These are phyloP conservation scores for Alectoris magna DNA, from an alignment of 2,797 vertebrate species.

Conservation along the genomic window DNA sequence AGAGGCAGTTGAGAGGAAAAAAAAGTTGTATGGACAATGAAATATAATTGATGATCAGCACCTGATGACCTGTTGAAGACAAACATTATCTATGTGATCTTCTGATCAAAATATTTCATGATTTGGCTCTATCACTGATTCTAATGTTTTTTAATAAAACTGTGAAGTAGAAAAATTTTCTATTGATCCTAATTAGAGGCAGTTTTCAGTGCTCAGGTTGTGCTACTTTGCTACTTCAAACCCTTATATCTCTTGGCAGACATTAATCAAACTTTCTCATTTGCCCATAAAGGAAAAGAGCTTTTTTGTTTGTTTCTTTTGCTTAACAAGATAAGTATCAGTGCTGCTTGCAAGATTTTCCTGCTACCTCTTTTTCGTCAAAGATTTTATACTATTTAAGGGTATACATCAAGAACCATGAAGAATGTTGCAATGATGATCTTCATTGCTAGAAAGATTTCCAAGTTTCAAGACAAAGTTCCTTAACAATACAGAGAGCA, in stretches of 20 bases:
- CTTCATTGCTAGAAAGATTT: not conserved
- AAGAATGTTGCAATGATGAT: not conserved
- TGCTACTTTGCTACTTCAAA: not conserved
- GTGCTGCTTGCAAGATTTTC: not conserved
- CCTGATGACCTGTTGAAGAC: not conserved
- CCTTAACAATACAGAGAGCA: not conserved
- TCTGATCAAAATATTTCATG: not conserved
- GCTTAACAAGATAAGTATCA: not conserved
- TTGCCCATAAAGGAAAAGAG: not conserved
- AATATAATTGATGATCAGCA: not conserved
- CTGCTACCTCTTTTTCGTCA: not conserved
- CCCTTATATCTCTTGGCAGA: not conserved
- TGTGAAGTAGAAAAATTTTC: not conserved
- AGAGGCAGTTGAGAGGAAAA: not conserved
- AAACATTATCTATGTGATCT: not conserved
- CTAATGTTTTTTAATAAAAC: not conserved
- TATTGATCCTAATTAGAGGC: not conserved
- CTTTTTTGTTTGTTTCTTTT: not conserved
- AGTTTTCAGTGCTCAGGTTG: not conserved
- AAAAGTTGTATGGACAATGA: not conserved
- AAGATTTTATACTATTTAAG: not conserved
- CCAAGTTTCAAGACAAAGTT: not conserved
- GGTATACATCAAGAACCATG: not conserved
- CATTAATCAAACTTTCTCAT: not conserved
- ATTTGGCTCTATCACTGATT: not conserved